Evolutionary conservation across 2,797 vertebrate genomes (phyloP), one percentile per base, ranked within the genome.

Genomic region (Cyprinella venusta): DNA sequence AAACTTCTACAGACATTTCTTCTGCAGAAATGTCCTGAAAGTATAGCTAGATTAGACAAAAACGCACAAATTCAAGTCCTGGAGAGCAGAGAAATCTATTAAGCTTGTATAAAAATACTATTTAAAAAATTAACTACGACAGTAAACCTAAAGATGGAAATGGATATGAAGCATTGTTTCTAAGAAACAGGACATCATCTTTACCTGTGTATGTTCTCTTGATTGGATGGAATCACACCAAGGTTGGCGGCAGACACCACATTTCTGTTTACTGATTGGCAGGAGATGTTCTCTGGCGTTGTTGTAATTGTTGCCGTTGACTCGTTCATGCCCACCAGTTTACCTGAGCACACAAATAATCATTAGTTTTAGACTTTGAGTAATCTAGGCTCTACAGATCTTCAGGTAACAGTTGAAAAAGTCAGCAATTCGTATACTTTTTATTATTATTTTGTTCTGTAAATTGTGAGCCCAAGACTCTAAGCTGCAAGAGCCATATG

Each of bases 271-370:
- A 98, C 88, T 85, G 92, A 71, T 76, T 90, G 95, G 75, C 92
- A 92, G 63, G 96, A 93, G 76, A 92, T 85, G 88, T 94, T 95
- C 83, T 95, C 94, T 0, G 96, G 94, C 67, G 95, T 93, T 90
- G 96, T 90, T 86, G 93, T 85, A 90, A 99, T 80, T 2, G 92
- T 92, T 75, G 95, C 86, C 4, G 96, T 96, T 40, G 92, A 95
- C 92, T 99, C 98, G 87, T 99, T 99, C 98, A 99, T 98, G 86
- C 98, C 97, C 76, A 94, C 93, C 82, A 99, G 94, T 85, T 95
- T 96, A 88, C 96, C 97, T 99, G 91, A 8, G 67, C 16, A 67
- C 50, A 74, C 52, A 50, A 50, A 82, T 15, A 75, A 48, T 50
- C 26, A 56, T 48, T 59, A 10, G 7, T 26, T 59, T 76, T 40